Conservation (phyloP, 2,888 invertebrate species). For the Tipula helvola region DNA sequence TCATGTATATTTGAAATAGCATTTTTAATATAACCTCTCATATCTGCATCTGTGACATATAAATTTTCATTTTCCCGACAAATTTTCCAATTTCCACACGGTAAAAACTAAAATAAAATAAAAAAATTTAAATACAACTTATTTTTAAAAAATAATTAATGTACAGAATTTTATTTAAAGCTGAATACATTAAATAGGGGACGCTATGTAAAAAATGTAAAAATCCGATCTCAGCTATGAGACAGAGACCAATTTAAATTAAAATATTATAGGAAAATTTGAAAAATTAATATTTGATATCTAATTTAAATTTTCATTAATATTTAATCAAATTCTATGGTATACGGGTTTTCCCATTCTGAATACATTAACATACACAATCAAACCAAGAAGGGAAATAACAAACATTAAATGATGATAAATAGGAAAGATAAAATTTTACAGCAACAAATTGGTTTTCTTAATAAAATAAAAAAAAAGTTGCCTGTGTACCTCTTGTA, state of each 20-base stretch:
- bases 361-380: neutral
- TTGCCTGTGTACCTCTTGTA: neutral
- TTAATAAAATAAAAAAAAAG: neutral
- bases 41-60: neutral
- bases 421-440: neutral
- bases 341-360: neutral
- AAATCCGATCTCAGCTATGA: neutral
- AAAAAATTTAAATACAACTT: neutral
- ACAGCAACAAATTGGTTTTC: neutral
- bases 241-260: neutral
- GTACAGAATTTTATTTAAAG: neutral
- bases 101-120: neutral
- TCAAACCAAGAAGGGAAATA: neutral
- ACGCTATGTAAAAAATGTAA: neutral
- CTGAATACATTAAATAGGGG: neutral
- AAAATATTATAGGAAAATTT: neutral
- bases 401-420: neutral
- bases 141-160: neutral
- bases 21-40: no score
- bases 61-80: neutral
- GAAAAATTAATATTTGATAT: neutral
- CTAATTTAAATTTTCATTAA: neutral
- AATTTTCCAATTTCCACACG: neutral
- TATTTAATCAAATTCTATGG: neutral
- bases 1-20: no score